Percentiles rank a stretch among this genome's conserved stretches.
phyloP scores from a whole-genome alignment of 1,140 invertebrate genomes.

The Magallana gigas region DNA sequence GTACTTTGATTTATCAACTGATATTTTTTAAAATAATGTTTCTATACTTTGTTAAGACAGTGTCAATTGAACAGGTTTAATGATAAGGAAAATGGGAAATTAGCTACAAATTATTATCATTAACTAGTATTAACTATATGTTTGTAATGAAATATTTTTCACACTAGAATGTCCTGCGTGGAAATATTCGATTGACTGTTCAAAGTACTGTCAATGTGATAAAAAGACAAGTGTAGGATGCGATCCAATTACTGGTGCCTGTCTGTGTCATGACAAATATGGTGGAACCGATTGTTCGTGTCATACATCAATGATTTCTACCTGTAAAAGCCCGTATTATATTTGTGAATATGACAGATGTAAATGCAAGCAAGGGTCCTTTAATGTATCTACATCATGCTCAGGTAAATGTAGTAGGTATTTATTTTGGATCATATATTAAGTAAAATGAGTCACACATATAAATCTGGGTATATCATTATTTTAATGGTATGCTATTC shows the following conservation, averaged over 20 bases:
- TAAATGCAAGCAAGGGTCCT: background rate
- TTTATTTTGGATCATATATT: no score
- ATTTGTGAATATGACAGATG: conserved; percentile 2
- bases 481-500: no score
- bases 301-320: background rate
- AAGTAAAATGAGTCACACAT: no score
- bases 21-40: no score
- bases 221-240: background rate
- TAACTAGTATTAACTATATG: no score
- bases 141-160: background rate
- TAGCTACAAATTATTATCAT: no score
- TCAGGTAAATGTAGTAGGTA: background rate
- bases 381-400: background rate
- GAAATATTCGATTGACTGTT: background rate
- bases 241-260: background rate
- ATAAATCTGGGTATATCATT: no score
- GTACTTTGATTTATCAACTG: no score
- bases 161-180: background rate
- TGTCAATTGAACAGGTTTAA: no score
- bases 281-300: background rate
- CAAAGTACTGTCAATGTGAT: background rate
- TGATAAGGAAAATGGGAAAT: no score
- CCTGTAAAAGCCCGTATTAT: background rate
- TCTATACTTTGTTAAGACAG: no score
- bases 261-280: background rate